phyloP scores from a whole-genome alignment of 2,113 vertebrate genomes.

The Oryctolagus cuniculus region mOryCun1.1 NC_091444.1:99473001-99473500 shows the following conservation, averaged over 20 bases:
- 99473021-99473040: too few species aligned
- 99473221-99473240: neutral
- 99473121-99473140: too few species aligned
- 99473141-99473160: too few species aligned
- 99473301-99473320: neutral
- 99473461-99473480: neutral
- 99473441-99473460: neutral
- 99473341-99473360: neutral
- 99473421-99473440: neutral
- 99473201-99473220: neutral
- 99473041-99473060: too few species aligned
- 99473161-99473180: too few species aligned
- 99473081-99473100: too few species aligned
- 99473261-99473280: neutral
- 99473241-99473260: neutral
- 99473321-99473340: neutral
- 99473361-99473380: neutral
- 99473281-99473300: neutral
- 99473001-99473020: too few species aligned
- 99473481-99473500: neutral
- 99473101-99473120: too few species aligned
- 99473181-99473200: neutral
- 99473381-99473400: neutral
- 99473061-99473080: too few species aligned
- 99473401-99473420: neutral